Base-by-base conservation (phyloP, 2,797 vertebrate species). In the Muraenolepis orangiensis region DNA sequence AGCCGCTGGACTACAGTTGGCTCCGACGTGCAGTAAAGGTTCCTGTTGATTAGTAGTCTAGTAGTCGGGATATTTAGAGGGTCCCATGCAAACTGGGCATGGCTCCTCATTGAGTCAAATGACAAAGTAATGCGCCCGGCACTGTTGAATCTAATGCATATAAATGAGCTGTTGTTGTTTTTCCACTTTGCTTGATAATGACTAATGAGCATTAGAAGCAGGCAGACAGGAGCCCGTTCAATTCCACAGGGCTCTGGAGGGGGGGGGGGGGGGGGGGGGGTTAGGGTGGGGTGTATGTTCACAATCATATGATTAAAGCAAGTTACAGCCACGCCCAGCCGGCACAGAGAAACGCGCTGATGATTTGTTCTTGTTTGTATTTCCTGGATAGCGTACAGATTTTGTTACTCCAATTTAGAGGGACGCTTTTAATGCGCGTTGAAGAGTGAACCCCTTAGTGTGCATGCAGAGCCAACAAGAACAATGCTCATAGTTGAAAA, bases 81-180 rank as follows among this genome's bases (percentile, higher is more conserved):
- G 23, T 16, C 20, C 18, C 26, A 26, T 31, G 46, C 26, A 46
- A n/a, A 20, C 64, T n/a, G 4, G 32, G 36, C 51, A 72, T 16
- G 1, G 14, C 57, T 46, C 26, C 64, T 31, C 18, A 71, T 36
- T 84, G 78, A 81, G 71, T 78, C 32, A 71, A 66, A 32, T 68
- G 51, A 28, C 61, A 75, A 71, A 38, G 72, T 82, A 80, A 78
- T 76, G 28, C 38, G 40, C 75, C n/a, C 57, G 16, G 61, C 76
- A 72, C 74, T 79, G 76, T 75, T 84, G 75, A 82, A 71, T 81
- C 71, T 78, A 83, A 85, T 84, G 79, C 78, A 87, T 83, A 79
- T 26, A 81, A 82, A 86, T 78, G 75, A 86, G 79, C 57, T 13
- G 76, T 66, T 81, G 81, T 83, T 80, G 78, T 80, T 70, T 71